Conservation (phyloP, 2,797 vertebrate genomes). For the Malurus leucopterus region DNA sequence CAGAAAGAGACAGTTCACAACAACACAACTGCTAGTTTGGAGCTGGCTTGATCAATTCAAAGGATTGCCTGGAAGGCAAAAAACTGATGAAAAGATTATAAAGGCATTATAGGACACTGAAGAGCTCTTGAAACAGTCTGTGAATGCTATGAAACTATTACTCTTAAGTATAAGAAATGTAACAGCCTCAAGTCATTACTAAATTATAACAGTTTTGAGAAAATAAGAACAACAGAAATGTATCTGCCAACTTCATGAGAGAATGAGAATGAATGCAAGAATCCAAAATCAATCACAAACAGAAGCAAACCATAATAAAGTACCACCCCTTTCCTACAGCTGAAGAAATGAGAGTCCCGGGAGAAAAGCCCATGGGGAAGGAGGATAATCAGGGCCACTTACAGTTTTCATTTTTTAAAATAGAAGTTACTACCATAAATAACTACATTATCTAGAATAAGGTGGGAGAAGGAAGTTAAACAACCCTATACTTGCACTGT, state of each 20-base stretch:
- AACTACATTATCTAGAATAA: background rate
- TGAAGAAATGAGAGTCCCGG: background rate
- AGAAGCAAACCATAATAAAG: background rate
- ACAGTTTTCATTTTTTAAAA: background rate
- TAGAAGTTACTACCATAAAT: background rate
- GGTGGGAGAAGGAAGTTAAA: background rate
- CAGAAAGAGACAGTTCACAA: background rate
- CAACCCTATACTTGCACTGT: background rate
- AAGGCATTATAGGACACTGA: background rate
- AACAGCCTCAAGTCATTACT: background rate
- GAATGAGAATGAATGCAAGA: background rate
- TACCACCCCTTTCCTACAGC: background rate
- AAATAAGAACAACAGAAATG: background rate
- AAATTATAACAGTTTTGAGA: background rate
- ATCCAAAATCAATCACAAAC: background rate
- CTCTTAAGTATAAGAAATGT: background rate
- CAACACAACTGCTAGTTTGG: background rate
- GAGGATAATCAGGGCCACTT: background rate
- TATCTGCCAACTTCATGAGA: background rate
- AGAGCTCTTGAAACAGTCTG: background rate
- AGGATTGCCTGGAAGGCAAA: background rate
- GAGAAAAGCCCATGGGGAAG: background rate
- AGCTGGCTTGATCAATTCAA: background rate
- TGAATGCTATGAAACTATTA: background rate
- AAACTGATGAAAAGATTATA: background rate